These are phyloP conservation scores for Sesia apiformis DNA, from an alignment of 2,888 invertebrate species.

Conservation along the genomic window DNA sequence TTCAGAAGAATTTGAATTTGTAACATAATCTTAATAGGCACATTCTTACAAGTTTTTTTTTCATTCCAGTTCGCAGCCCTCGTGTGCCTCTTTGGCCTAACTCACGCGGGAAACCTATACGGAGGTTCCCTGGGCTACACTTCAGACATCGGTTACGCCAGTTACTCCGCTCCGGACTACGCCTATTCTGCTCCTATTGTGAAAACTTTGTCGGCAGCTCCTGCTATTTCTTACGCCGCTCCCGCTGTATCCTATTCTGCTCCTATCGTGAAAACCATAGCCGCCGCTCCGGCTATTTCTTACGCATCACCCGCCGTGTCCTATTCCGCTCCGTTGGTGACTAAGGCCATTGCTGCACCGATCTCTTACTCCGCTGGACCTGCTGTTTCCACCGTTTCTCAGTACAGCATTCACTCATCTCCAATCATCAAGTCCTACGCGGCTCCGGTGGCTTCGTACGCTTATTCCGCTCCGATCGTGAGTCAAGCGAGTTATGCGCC, in stretches of 20 bases:
- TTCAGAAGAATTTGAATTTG: too few relatives aligned
- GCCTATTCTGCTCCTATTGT: constrained; percentile 20
- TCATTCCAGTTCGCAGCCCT: constrained; percentile 31
- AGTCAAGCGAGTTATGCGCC: constrained; percentile 12
- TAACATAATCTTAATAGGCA: too few relatives aligned
- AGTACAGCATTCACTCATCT: constrained; percentile 33
- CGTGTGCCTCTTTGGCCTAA: constrained; percentile 35
- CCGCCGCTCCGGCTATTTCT: constrained; percentile 4
- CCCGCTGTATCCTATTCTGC: constrained; percentile 5
- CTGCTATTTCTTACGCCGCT: constrained; percentile 4
- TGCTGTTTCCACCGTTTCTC: constrained; percentile 36
- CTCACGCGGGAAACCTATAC: constrained; percentile 31
- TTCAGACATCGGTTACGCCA: constrained; percentile 11
- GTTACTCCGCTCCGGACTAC: constrained; percentile 18
- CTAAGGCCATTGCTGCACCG: constrained; percentile 1
- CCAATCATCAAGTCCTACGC: constrained; percentile 28
- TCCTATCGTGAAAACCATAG: constrained; percentile 6
- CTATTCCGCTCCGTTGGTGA: constrained; percentile 5
- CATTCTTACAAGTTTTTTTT: neutral
- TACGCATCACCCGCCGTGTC: constrained; percentile 4
- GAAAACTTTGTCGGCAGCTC: constrained; percentile 3
- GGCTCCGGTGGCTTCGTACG: constrained; percentile 20
- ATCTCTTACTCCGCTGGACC: constrained; percentile 8
- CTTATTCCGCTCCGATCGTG: constrained; percentile 6
- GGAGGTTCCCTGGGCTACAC: constrained; percentile 20